A percentile compares a stretch with the other conserved stretches of the same genome.
Evolutionary conservation across 2,113 vertebrate genomes (phyloP).

Genomic region (Ammospiza nelsoni): DNA sequence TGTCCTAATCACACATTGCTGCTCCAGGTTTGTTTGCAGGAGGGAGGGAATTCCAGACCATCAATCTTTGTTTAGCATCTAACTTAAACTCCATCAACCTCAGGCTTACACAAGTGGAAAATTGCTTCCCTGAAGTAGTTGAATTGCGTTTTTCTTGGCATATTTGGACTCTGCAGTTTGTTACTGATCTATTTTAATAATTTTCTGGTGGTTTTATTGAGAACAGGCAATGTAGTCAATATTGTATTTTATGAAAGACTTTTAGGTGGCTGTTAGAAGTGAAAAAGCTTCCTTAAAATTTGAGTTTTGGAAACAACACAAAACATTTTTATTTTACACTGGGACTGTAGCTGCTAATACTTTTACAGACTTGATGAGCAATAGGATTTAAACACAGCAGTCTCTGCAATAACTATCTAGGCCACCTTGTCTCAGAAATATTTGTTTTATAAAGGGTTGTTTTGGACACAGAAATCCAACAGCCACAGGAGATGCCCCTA

Average conservation of each 20-base stretch:
- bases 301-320: fast-evolving
- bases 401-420: not conserved
- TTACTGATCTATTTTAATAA: not conserved
- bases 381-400: not conserved
- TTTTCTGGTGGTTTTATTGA: not conserved
- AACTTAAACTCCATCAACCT: not conserved
- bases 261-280: not conserved
- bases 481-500: not conserved
- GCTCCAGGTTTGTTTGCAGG: not conserved
- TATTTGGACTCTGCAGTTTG: not conserved
- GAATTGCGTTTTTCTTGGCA: not conserved
- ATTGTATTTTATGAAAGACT: not conserved
- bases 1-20: not conserved
- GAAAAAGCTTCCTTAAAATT: not conserved
- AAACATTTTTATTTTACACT: not conserved
- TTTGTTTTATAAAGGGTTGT: not conserved
- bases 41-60: not conserved
- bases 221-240: not conserved
- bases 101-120: not conserved
- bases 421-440: not conserved
- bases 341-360: not conserved
- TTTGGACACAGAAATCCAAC: not conserved
- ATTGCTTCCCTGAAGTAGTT: not conserved
- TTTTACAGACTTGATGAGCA: not conserved
- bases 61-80: not conserved